Base-by-base conservation (phyloP, 2,888 invertebrate genomes). In the Campopleginae sp. region DNA sequence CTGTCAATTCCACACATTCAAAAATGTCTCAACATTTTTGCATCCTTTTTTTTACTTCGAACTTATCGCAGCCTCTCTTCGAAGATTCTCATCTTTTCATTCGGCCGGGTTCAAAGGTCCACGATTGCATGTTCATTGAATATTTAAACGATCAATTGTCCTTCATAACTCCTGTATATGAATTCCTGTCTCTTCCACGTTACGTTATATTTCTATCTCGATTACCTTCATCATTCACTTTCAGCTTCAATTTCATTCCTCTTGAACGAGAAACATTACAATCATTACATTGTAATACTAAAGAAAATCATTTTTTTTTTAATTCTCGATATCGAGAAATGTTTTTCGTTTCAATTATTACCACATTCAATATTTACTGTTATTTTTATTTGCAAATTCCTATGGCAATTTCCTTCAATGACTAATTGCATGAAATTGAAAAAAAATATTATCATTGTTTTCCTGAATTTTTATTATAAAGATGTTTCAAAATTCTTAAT, bases 41-140 rank as follows among this genome's bases (percentile, higher is more conserved):
- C 17, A 54, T 51, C 5, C 54, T 70, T 44, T 27, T 31, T 68
- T 51, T 58, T 54, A 3, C 5, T 51, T 14, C 58, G 27, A 14
- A 14, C n/a, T 65, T 71, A 31, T 78, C 44, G 31, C 33, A 42
- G 48, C 31, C 12, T 42, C 27, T 27, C 48, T 33, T 46, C 19
- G 33, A 17, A 19, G 51, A 23, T 51, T 42, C 46, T 46, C 42
- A 54, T 66, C 17, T 31, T 75, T 54, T 72, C 42, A 75, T 51
- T 38, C 27, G 68, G 31, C 12, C 65, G 51, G 33, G 86, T 74
- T 78, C 85, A 85, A 85, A 87, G 85, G 80, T 86, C 86, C 78
- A 81, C 74, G 51, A 65, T 54, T 78, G 63, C 68, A 70, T 48
- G 63, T 61, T 51, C 42, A 63, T 82, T 76, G 66, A 76, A 79